Percentiles rank a stretch among this genome's conserved stretches.
These are phyloP conservation scores for Ostrea edulis DNA, from an alignment of 1,140 invertebrate genomes.

Conservation along the genomic window DNA sequence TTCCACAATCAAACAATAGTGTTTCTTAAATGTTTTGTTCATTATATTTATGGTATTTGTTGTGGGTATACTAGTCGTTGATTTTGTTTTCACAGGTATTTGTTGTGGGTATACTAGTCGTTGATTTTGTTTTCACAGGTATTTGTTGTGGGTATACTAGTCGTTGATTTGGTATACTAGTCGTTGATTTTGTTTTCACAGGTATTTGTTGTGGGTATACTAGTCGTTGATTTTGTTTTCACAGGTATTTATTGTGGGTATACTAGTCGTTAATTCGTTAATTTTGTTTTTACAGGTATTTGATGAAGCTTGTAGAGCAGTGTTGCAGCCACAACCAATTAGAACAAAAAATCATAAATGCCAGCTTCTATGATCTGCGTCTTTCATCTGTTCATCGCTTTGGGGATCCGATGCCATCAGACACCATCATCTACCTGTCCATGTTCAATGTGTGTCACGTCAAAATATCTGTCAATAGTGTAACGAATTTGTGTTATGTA, in stretches of 20 bases:
- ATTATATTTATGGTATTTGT: too few relatives aligned
- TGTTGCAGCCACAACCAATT: constrained; percentile 87
- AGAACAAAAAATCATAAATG: constrained; percentile 70
- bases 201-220: too few relatives aligned
- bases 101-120: constrained; percentile 86
- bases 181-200: constrained; percentile 78
- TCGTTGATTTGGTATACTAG: too few relatives aligned
- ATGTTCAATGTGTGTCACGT: not conserved
- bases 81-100: constrained; percentile 87
- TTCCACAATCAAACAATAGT: too few relatives aligned
- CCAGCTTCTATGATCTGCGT: constrained; percentile 63
- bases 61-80: too few relatives aligned
- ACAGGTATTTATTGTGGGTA: too few relatives aligned
- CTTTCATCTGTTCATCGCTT: constrained; percentile 18
- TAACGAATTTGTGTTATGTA: not conserved
- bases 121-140: constrained; percentile 85
- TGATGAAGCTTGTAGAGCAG: constrained; percentile 97
- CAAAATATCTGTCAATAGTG: not conserved
- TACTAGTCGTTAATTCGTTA: not conserved
- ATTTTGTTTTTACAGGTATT: constrained; percentile 87
- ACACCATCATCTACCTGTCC: constrained; percentile 19
- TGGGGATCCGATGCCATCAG: not conserved
- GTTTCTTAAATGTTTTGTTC: too few relatives aligned
- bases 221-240: too few relatives aligned
- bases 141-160: constrained; percentile 90